Evolutionary conservation across 2,888 invertebrate species (phyloP).

Genomic region (Alloplasta piceator): DNA sequence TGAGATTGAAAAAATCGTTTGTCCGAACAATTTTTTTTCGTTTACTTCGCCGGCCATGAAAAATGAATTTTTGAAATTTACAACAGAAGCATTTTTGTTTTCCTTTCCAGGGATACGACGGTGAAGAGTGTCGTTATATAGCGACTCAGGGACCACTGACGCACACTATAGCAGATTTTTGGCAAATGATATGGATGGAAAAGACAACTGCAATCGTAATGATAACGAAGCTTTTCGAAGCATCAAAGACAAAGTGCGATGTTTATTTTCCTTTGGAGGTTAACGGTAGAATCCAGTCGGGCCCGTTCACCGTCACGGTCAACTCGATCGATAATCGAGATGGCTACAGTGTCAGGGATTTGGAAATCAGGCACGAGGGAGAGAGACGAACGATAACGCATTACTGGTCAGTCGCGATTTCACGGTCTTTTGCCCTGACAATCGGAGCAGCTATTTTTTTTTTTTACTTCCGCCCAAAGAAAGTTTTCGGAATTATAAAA

Average conservation of each 20-base stretch:
- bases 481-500: too few relatives aligned
- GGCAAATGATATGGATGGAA: constrained; percentile 92
- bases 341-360: constrained; percentile 85
- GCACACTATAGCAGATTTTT: constrained; percentile 95
- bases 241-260: constrained; percentile 93
- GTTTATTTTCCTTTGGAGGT: constrained; percentile 90
- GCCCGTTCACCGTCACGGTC: constrained; percentile 84
- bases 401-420: constrained; percentile 82
- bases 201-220: constrained; percentile 89
- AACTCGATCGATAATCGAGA: constrained; percentile 83
- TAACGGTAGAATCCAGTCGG: constrained; percentile 80
- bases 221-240: constrained; percentile 95
- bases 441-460: too few relatives aligned
- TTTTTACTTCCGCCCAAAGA: too few relatives aligned
- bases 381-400: constrained; percentile 79
- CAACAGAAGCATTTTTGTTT: too few relatives aligned
- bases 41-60: too few relatives aligned
- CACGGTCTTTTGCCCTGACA: too few relatives aligned
- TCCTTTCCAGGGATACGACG: constrained; percentile 92
- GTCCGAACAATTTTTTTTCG: constrained; percentile 25
- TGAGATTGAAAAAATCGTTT: not conserved
- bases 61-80: constrained; percentile 24
- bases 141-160: constrained; percentile 96
- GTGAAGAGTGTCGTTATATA: constrained; percentile 93
- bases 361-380: constrained; percentile 80